A percentile compares a stretch with the other conserved stretches of the same genome.
phyloP scores from a whole-genome alignment of 2,113 vertebrate species.

The Chroicocephalus ridibundus region DNA sequence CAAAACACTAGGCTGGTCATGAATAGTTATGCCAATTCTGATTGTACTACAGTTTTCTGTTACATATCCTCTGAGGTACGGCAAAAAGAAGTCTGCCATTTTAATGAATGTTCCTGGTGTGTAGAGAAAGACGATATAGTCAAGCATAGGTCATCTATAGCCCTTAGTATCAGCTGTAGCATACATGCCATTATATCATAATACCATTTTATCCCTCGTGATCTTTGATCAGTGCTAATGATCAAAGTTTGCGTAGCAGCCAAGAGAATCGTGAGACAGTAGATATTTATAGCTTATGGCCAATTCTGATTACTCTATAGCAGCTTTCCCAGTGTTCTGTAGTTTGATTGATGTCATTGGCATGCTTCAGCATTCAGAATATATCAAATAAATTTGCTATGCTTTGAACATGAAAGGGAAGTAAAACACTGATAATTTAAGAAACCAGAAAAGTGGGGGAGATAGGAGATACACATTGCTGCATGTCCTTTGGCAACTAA shows the following conservation, averaged over 20 bases:
- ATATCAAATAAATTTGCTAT: conserved; percentile 75
- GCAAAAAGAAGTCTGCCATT: conserved; percentile 15
- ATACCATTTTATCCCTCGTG: conserved; percentile 65
- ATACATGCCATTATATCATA: conserved; percentile 43
- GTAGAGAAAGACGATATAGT: neutral
- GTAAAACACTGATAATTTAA: conserved; percentile 76
- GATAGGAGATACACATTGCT: conserved; percentile 51
- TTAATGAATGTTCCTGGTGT: conserved; percentile 33
- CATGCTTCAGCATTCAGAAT: conserved; percentile 64
- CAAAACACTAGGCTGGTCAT: neutral
- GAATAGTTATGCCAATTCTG: neutral
- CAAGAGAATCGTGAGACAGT: conserved; percentile 58
- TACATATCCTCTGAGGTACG: neutral
- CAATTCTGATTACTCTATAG: conserved; percentile 62
- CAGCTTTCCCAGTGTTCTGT: conserved; percentile 54
- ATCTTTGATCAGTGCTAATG: conserved; percentile 75
- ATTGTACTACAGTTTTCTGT: neutral
- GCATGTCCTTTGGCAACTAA: conserved; percentile 66
- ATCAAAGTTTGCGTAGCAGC: conserved; percentile 71
- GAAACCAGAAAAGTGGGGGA: conserved; percentile 69
- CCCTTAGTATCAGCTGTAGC: conserved; percentile 52
- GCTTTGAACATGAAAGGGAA: conserved; percentile 78
- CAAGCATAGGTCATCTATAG: conserved; percentile 47
- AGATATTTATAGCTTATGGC: conserved; percentile 76
- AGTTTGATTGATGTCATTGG: conserved; percentile 72